These are phyloP conservation scores for Petrolisthes cinctipes DNA, from an alignment of 2,888 invertebrate species.

Conservation along the genomic window DNA sequence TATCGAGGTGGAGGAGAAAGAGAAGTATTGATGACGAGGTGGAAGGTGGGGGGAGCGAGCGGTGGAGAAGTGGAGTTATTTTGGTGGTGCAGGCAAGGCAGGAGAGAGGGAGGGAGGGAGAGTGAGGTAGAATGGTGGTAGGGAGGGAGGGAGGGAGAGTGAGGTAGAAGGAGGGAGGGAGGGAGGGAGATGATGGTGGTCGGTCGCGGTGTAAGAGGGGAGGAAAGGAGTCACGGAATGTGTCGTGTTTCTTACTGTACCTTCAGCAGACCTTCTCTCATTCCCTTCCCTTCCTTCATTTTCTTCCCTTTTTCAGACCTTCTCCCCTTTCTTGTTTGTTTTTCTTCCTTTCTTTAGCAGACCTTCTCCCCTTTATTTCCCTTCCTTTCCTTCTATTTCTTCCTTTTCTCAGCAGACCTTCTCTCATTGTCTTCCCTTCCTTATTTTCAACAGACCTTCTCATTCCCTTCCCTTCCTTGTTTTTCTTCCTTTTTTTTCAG, in stretches of 20 bases:
- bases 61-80: constrained; percentile 47
- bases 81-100: constrained; percentile 20
- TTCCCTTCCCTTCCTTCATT: background rate
- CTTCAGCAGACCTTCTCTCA: background rate
- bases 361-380: background rate
- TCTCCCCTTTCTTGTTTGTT: background rate
- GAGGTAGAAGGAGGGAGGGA: background rate
- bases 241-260: constrained; percentile 40
- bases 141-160: background rate
- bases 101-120: background rate
- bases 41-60: background rate
- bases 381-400: background rate
- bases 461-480: background rate
- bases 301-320: background rate
- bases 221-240: constrained; percentile 34
- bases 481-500: background rate
- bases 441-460: too few species aligned
- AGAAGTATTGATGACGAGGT: background rate
- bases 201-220: background rate
- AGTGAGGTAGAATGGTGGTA: background rate
- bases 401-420: background rate
- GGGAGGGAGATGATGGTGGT: background rate
- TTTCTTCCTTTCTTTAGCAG: background rate
- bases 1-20: background rate
- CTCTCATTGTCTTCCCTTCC: background rate